Percentiles rank a stretch among this genome's conserved stretches.
These are phyloP conservation scores for Diarsia dahlii DNA, from an alignment of 2,888 invertebrate species.

Conservation along the genomic window DNA sequence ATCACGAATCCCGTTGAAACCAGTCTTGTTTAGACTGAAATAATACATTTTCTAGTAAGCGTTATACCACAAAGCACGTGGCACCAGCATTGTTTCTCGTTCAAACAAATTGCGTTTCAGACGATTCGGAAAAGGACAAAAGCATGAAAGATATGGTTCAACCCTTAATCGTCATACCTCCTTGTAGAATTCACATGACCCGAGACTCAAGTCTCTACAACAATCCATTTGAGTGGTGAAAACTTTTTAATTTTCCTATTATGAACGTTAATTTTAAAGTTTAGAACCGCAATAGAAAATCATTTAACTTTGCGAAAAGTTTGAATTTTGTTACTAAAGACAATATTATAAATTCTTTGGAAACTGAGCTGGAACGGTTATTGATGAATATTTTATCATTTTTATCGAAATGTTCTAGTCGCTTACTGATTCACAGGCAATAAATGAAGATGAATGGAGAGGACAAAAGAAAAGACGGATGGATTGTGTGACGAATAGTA, in stretches of 20 bases:
- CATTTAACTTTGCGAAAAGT: background rate
- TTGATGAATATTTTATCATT: background rate
- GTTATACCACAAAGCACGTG: background rate
- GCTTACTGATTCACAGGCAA: background rate
- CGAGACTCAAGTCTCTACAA: background rate
- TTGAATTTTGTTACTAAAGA: background rate
- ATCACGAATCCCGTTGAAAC: background rate
- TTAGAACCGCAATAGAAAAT: background rate
- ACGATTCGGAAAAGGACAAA: background rate
- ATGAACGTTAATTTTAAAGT: constrained; percentile 2
- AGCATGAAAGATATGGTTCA: background rate
- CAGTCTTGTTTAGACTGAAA: too few relatives aligned
- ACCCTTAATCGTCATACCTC: background rate
- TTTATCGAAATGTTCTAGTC: background rate
- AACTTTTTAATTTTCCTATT: constrained; percentile 11
- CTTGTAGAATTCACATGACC: background rate
- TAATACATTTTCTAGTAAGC: background rate
- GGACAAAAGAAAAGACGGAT: background rate
- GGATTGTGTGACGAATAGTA: background rate
- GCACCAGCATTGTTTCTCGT: background rate
- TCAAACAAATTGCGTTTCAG: background rate
- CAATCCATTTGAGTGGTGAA: background rate
- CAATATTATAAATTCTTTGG: constrained; percentile 6
- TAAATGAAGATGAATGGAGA: background rate
- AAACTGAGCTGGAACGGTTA: background rate